These are phyloP conservation scores for Chaetops frenatus DNA, from an alignment of 2,113 vertebrate species.

Conservation along the genomic window DNA sequence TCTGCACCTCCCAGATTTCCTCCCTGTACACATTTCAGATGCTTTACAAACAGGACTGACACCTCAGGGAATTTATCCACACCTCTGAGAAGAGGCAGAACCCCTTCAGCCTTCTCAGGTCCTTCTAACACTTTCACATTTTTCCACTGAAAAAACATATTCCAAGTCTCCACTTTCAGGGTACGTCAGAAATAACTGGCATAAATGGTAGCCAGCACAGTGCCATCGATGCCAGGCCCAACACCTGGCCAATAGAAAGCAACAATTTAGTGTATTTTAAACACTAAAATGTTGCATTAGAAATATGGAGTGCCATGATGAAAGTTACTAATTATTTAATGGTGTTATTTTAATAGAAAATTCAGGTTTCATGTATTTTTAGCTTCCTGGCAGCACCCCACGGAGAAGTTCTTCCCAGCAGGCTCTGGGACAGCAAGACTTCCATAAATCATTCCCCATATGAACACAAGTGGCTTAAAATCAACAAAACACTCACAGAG, in stretches of 20 bases:
- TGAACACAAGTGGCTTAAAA: background rate
- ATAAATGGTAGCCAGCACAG: fast-evolving
- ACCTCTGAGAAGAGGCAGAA: background rate
- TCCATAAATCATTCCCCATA: background rate
- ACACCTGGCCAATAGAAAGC: background rate
- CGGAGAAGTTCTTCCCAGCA: background rate
- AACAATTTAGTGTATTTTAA: background rate
- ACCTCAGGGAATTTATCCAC: background rate
- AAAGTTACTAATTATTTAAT: background rate
- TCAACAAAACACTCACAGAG: background rate
- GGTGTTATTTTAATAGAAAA: background rate
- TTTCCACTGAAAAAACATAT: background rate
- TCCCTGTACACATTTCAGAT: fast-evolving
- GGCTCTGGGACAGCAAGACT: background rate
- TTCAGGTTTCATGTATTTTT: background rate
- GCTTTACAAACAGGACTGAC: background rate
- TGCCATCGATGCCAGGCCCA: background rate
- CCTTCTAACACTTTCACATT: background rate
- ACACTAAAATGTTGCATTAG: fast-evolving
- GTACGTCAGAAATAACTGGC: background rate
- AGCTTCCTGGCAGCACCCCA: background rate
- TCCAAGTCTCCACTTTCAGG: background rate
- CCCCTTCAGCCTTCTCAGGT: too few species aligned
- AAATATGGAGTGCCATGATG: background rate
- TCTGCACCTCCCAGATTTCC: background rate